Conservation (phyloP, 2,113 vertebrate species). For the Strix uralensis region DNA sequence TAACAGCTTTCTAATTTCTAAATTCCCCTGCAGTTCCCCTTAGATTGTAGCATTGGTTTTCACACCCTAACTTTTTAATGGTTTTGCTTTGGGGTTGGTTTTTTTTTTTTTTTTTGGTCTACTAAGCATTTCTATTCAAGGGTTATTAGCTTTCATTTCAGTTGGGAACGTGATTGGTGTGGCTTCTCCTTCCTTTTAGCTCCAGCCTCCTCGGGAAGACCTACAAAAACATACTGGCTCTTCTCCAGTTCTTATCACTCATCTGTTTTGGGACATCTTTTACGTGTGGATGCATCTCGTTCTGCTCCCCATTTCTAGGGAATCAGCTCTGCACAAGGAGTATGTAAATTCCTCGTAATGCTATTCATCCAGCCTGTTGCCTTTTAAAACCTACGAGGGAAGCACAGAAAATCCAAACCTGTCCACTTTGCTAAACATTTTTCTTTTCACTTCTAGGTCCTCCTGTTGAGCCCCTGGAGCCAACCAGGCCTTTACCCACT, state of each 20-base stretch:
- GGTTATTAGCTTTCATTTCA: not conserved
- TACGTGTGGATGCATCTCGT: not conserved
- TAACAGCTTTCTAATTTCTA: not conserved
- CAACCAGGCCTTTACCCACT: slow-evolving; percentile 92
- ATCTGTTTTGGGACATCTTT: not conserved
- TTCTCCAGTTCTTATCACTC: not conserved
- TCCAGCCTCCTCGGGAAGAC: not conserved
- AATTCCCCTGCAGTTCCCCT: not conserved
- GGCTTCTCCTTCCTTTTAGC: slow-evolving; percentile 7
- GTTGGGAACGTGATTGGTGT: not conserved
- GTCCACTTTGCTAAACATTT: not conserved
- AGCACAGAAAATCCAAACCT: not conserved
- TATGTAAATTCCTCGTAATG: not conserved
- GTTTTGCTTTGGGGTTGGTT: not conserved
- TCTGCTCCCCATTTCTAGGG: not conserved
- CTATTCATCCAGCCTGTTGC: not conserved
- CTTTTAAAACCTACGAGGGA: not conserved
- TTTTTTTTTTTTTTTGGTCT: not conserved
- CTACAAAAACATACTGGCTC: not conserved
- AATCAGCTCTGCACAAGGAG: not conserved
- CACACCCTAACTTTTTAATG: not conserved
- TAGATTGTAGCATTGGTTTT: not conserved
- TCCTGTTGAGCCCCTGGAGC: slow-evolving; percentile 91
- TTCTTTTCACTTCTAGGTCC: slow-evolving; percentile 79
- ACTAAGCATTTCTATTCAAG: not conserved